Conservation (phyloP, 2,113 vertebrate genomes). For the Callionymus lyra region DNA sequence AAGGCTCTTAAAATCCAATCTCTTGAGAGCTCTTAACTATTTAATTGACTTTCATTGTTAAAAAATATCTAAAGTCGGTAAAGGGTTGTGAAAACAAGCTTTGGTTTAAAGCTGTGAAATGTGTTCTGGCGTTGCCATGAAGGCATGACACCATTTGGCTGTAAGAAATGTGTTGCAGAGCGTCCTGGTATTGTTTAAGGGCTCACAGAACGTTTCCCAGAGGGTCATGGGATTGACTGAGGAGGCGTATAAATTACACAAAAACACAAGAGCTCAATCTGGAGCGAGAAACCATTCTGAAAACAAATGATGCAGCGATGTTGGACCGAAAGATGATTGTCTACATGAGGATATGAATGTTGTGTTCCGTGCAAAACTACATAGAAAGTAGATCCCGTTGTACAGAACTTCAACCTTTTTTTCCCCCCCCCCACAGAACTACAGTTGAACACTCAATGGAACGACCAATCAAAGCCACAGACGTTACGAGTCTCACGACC, state of each 20-base stretch:
- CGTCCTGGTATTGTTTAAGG: constrained; percentile 44
- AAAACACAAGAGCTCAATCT: constrained; percentile 32
- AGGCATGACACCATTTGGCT: constrained; percentile 43
- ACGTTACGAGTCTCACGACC: constrained; percentile 24
- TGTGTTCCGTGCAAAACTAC: constrained; percentile 10
- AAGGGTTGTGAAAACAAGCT: constrained; percentile 7
- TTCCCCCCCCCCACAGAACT: constrained; percentile 32
- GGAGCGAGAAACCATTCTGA: constrained; percentile 35
- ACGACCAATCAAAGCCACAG: constrained; percentile 18
- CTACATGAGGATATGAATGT: constrained; percentile 19
- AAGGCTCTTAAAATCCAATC: constrained; percentile 46
- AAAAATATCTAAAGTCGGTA: neutral
- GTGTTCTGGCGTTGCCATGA: constrained; percentile 49
- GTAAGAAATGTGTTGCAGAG: constrained; percentile 52
- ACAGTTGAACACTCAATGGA: constrained; percentile 16
- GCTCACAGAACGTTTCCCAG: constrained; percentile 38
- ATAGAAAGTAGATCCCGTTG: too few species aligned
- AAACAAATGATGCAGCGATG: constrained; percentile 51
- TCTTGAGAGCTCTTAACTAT: constrained; percentile 61
- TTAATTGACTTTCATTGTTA: constrained; percentile 61
- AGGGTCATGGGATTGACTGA: constrained; percentile 37
- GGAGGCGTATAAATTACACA: constrained; percentile 47
- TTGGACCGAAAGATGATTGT: constrained; percentile 1
- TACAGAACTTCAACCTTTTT: neutral
- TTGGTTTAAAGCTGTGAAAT: constrained; percentile 28